Evolutionary conservation across 2,888 invertebrate genomes (phyloP).

Genomic region (Chironomus tentans): DNA sequence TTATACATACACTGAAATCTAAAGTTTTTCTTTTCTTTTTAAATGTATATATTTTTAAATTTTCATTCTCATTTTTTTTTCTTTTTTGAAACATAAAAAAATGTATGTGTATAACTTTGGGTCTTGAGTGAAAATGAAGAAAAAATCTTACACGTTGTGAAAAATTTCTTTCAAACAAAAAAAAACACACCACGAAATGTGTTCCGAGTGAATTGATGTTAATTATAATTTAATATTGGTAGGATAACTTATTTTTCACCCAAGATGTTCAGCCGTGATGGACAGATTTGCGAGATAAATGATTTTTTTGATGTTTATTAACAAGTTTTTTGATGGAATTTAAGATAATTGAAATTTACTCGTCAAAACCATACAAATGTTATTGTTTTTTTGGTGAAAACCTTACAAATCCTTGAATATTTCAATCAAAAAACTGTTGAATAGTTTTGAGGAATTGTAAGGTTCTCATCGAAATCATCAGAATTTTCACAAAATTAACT

Average conservation of each 20-base stretch:
- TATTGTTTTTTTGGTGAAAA: no score
- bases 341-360: no score
- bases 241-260: not conserved
- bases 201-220: not conserved
- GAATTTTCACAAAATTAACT: no score
- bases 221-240: no score
- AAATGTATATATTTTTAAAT: constrained; percentile 27
- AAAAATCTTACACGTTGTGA: not conserved
- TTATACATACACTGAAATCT: constrained; percentile 2
- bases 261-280: not conserved
- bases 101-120: constrained; percentile 3
- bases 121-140: constrained; percentile 21
- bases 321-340: not conserved
- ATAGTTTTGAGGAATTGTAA: not conserved
- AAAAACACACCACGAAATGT: constrained; percentile 15
- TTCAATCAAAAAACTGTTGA: no score
- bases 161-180: not conserved
- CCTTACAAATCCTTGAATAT: no score
- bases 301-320: constrained; percentile 1
- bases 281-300: not conserved
- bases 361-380: no score
- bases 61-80: not conserved
- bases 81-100: constrained; percentile 4
- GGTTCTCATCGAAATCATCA: no score
- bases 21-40: constrained; percentile 29